A percentile compares a stretch with the other conserved stretches of the same genome.
Evolutionary conservation across 2,113 vertebrate species (phyloP).

Genomic region (Lagopus leucura): DNA sequence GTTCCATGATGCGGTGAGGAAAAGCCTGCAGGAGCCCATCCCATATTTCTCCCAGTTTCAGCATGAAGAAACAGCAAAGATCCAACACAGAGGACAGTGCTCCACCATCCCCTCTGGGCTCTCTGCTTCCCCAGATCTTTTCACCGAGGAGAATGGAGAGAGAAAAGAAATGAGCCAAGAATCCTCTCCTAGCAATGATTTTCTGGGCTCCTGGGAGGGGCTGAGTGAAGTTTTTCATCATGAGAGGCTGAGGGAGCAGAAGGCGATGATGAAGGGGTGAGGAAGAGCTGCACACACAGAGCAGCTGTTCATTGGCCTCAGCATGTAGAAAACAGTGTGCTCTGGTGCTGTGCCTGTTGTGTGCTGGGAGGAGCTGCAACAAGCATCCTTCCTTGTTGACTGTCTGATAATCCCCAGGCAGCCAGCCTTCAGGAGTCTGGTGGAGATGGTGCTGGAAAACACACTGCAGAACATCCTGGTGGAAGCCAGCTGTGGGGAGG

Average conservation of each 20-base stretch:
- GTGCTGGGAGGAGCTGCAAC: neutral
- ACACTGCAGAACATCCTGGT: conserved; percentile 89
- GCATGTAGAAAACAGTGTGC: neutral
- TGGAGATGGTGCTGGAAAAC: conserved; percentile 85
- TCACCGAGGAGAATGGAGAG: neutral
- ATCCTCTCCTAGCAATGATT: neutral
- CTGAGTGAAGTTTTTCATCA: neutral
- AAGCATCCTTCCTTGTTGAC: conserved; percentile 15
- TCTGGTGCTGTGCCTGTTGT: neutral
- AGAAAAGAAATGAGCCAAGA: neutral
- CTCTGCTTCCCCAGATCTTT: neutral
- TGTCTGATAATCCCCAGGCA: conserved; percentile 69
- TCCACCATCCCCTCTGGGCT: neutral
- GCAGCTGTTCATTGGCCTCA: neutral
- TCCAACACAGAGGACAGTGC: neutral
- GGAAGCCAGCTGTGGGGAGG: conserved; percentile 88
- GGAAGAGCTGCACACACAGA: neutral
- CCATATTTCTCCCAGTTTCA: conserved; percentile 82
- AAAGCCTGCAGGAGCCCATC: conserved; percentile 69
- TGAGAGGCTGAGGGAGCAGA: conserved; percentile 42
- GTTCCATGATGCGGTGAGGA: conserved; percentile 77
- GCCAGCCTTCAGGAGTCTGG: conserved; percentile 74
- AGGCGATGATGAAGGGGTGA: conserved; percentile 77
- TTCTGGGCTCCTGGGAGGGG: neutral
- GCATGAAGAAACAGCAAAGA: conserved; percentile 30